Base-by-base conservation (phyloP, 53 echinoderm and acorn worm species). In the Antedon mediterranea region DNA sequence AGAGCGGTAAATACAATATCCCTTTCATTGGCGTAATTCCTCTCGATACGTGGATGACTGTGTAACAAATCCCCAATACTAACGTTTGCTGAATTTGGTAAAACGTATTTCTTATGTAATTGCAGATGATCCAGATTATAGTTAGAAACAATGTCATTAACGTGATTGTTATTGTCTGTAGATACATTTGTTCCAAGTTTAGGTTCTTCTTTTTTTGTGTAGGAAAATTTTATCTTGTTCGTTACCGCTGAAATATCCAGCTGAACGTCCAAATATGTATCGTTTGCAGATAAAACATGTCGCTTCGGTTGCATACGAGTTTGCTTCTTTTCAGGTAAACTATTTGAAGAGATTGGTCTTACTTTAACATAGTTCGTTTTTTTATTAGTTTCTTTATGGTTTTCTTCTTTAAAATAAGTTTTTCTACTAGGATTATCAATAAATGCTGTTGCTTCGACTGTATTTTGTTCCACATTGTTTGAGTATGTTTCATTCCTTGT, bases 21-120 rank as follows among this genome's bases (percentile, higher is more conserved):
- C 8, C 86, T 77, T 26, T 76, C 82, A 73, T n/a, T 41, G 27
- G 73, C 74, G 5, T 80, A 15, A 18, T 79, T 43, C 81, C 84
- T 73, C 72, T 91, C 88, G 6, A 94, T 78, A 34, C 87, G 80
- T 8, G 91, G 91, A 7, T 79, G 79, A 70, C 84, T 94, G 71
- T 83, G 80, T 34, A 94, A 43, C 3, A 94, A 83, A 71, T 94
- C 94, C 0, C 91, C 94, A 26, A 94, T 81, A 34, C 91, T 94
- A 42, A 94, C 84, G 7, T 82, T 42, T 0, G 90, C 74, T 30
- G 87, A 75, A 14, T 83, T 79, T 30, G 93, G 81, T 30, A 93
- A 18, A 6, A 57, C 57, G 23, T 57, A 57, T 57, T 23, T 23
- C 23, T 57, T 8, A 18, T 6, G 57, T 2, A 57, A 23, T 57